Evolutionary conservation across 2,888 invertebrate genomes (phyloP).

Genomic region (Caenorhabditis macrosperma): DNA sequence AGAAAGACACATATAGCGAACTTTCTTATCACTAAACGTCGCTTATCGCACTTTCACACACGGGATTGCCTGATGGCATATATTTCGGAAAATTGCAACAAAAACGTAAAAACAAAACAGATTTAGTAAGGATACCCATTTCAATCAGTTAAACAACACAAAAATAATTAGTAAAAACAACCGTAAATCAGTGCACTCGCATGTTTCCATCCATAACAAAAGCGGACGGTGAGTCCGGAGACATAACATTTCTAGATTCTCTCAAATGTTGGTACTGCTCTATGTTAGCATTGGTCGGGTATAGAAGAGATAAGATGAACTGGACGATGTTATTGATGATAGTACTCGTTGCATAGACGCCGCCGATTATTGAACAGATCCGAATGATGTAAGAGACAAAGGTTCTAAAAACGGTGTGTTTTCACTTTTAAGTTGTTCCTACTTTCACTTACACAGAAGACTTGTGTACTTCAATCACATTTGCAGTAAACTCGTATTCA

Average conservation of each 20-base stretch:
- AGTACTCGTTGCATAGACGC: constrained; percentile 88
- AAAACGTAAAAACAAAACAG: too few species aligned
- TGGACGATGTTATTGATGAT: constrained; percentile 65
- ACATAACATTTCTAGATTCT: constrained; percentile 1
- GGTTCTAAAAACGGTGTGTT: constrained; percentile 73
- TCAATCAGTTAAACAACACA: too few species aligned
- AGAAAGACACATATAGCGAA: too few species aligned
- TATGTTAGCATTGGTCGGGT: constrained; percentile 4
- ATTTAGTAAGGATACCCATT: too few species aligned
- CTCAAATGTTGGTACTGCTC: neutral
- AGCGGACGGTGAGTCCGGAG: constrained; percentile 19
- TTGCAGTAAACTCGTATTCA: constrained; percentile 77
- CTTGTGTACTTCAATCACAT: constrained; percentile 75
- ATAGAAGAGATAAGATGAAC: constrained; percentile 44
- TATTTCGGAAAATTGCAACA: too few species aligned
- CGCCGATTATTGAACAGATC: constrained; percentile 92
- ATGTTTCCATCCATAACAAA: constrained; percentile 55
- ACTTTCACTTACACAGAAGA: constrained; percentile 63
- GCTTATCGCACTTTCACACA: too few species aligned
- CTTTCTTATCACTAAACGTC: too few species aligned
- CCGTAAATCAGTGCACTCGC: constrained; percentile 60
- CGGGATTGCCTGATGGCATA: too few species aligned
- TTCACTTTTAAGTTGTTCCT: neutral
- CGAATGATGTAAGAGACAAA: constrained; percentile 87
- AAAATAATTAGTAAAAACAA: too few species aligned